These are phyloP conservation scores for Phortica okadai DNA, from an alignment of 2,888 invertebrate species.

Conservation along the genomic window DNA sequence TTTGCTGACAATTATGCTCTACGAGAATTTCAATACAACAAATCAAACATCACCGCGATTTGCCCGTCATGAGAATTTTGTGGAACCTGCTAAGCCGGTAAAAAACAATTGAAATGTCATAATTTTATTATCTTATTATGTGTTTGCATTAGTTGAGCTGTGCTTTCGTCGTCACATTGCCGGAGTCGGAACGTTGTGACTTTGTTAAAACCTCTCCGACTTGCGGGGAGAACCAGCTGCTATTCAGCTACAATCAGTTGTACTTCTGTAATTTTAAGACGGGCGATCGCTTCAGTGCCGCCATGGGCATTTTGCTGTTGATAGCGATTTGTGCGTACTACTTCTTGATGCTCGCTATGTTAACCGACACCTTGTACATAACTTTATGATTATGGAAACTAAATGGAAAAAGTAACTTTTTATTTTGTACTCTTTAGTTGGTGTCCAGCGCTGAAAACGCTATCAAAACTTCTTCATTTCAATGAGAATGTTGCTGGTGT, in stretches of 20 bases:
- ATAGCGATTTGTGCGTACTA: slow-evolving; percentile 70
- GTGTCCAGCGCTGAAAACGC: slow-evolving; percentile 78
- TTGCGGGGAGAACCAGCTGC: slow-evolving; percentile 64
- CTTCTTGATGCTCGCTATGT: slow-evolving; percentile 77
- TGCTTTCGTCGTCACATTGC: slow-evolving; percentile 36
- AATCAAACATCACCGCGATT: slow-evolving; percentile 45
- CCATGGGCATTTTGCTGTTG: slow-evolving; percentile 40
- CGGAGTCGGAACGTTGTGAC: slow-evolving; percentile 65
- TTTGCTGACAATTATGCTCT: slow-evolving; percentile 36
- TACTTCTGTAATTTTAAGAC: slow-evolving; percentile 73
- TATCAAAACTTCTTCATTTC: slow-evolving; percentile 76
- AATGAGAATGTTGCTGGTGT: slow-evolving; percentile 81
- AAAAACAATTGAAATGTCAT: background rate
- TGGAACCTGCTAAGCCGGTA: slow-evolving; percentile 41
- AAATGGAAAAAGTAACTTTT: background rate
- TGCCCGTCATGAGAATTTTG: slow-evolving; percentile 49
- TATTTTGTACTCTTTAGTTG: slow-evolving; percentile 72
- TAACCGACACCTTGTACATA: background rate
- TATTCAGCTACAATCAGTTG: slow-evolving; percentile 72
- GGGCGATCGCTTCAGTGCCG: slow-evolving; percentile 39
- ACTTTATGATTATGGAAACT: too few species aligned
- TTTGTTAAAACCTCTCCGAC: slow-evolving; percentile 70
- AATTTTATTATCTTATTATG: slow-evolving; percentile 1
- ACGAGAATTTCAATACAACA: slow-evolving; percentile 50
- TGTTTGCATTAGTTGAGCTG: slow-evolving; percentile 36